phyloP scores from a whole-genome alignment of 1,140 invertebrate species.

The Pseudomyrmex sp. region DNA sequence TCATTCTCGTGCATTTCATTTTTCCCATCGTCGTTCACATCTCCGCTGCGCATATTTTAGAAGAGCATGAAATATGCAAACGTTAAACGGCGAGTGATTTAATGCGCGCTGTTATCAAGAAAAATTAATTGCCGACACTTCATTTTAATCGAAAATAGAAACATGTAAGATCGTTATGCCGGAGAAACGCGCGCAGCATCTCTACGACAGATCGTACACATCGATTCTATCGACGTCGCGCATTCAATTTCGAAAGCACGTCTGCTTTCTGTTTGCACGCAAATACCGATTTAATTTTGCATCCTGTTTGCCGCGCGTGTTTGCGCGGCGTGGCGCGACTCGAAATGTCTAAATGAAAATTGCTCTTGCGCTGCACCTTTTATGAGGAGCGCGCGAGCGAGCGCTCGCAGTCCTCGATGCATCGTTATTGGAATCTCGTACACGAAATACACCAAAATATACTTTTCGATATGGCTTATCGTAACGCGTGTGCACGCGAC shows the following conservation, averaged over 20 bases:
- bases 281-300: constrained; percentile 74
- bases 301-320: constrained; percentile 70
- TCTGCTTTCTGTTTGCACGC: constrained; percentile 69
- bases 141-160: constrained; percentile 9
- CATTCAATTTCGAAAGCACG: constrained; percentile 71
- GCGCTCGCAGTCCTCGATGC: constrained; percentile 31
- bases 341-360: constrained; percentile 67
- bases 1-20: neutral
- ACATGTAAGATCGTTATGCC: constrained; percentile 16
- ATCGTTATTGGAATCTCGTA: constrained; percentile 55
- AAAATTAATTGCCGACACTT: constrained; percentile 27
- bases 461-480: constrained; percentile 42
- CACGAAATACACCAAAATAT: constrained; percentile 40
- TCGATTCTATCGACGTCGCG: constrained; percentile 62
- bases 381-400: neutral
- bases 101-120: neutral
- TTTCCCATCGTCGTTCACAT: neutral
- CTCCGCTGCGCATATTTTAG: neutral
- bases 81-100: neutral
- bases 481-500: constrained; percentile 9
- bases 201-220: constrained; percentile 8
- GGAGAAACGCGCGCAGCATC: constrained; percentile 3
- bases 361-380: constrained; percentile 66
- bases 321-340: constrained; percentile 59
- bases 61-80: neutral